Conservation (phyloP, 2,113 vertebrate species). For the Lophochroa leadbeateri region DNA sequence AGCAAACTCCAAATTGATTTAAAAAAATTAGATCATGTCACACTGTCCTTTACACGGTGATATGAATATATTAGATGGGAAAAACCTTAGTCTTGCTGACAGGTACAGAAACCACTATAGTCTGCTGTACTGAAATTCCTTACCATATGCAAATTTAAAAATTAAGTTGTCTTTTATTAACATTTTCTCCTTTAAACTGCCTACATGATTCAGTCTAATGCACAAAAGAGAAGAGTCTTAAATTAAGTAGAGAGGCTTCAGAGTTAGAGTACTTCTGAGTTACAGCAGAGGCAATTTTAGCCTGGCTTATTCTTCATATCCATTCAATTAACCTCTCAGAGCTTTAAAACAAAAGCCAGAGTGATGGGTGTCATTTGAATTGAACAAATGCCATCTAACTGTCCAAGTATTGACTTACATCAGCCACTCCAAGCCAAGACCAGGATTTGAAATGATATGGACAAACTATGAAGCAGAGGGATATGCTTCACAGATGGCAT, state of each 20-base stretch:
- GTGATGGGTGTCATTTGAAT: conserved; percentile 49
- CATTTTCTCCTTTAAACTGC: conserved; percentile 43
- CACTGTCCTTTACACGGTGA: not conserved
- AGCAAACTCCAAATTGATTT: not conserved
- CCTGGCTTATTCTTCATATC: conserved; percentile 68
- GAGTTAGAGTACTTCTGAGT: conserved; percentile 51
- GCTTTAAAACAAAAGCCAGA: conserved; percentile 67
- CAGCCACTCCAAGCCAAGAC: not conserved
- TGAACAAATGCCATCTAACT: conserved; percentile 69
- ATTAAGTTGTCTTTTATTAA: conserved; percentile 31
- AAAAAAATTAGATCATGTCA: not conserved
- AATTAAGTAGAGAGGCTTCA: conserved; percentile 58
- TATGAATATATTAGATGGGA: not conserved
- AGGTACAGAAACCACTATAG: not conserved
- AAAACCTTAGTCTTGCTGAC: not conserved
- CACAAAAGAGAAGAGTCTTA: conserved; percentile 36
- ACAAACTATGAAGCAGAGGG: not conserved
- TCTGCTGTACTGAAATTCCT: not conserved
- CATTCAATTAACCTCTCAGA: conserved; percentile 74
- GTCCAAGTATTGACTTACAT: conserved; percentile 51
- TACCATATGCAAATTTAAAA: not conserved
- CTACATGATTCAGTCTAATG: conserved; percentile 12
- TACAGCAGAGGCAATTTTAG: conserved; percentile 53
- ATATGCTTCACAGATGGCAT: not conserved
- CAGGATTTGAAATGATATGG: conserved; percentile 4